Conservation (phyloP, 2,797 vertebrate species). For the Dendrocincla fuliginosa region DNA sequence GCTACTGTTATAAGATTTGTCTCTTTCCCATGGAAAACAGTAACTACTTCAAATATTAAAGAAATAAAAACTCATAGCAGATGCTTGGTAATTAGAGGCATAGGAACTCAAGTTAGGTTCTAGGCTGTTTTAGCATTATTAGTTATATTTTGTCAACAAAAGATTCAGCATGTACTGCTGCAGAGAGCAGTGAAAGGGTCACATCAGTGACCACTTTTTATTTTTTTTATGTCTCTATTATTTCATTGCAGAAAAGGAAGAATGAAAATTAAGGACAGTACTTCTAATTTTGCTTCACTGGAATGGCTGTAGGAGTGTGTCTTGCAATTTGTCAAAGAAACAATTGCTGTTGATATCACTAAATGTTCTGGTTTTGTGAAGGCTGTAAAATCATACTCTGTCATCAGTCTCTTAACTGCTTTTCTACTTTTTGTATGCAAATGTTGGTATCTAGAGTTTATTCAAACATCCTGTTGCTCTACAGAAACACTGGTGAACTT, state of each 20-base stretch:
- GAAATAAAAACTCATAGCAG: neutral
- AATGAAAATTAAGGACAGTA: neutral
- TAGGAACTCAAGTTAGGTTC: neutral
- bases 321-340: neutral
- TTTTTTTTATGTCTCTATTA: neutral
- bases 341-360: neutral
- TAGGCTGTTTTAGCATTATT: neutral
- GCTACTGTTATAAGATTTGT: neutral
- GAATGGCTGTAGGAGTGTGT: neutral
- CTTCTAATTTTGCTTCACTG: neutral
- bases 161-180: neutral
- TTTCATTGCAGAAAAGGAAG: neutral
- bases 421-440: neutral
- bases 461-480: neutral
- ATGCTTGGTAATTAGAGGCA: neutral
- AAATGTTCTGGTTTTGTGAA: neutral
- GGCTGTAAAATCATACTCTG: neutral
- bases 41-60: neutral
- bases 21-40: neutral
- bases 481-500: neutral
- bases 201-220: neutral
- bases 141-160: conserved; percentile 35
- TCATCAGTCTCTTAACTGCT: neutral
- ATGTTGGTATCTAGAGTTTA: neutral
- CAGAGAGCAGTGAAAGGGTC: neutral